Base-by-base conservation (phyloP, 2,797 vertebrate species). In the Enteromius radiatus region DNA sequence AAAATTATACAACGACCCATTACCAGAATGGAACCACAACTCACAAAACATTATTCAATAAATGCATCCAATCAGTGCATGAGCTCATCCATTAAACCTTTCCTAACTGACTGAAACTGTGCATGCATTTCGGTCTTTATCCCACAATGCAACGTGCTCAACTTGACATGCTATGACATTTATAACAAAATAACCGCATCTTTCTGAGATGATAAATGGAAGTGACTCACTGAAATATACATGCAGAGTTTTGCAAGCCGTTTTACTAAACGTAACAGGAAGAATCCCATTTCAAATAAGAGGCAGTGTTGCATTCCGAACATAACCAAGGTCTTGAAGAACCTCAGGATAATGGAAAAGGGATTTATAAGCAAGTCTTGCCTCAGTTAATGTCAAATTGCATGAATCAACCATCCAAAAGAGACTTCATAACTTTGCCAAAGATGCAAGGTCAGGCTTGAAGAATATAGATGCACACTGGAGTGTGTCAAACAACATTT, bases 311-410 rank as follows among this genome's bases (percentile, higher is more conserved):
- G 21, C 71, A 36, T 75, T 28, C 23, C 23, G 15, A 61, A 45
- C 38, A 76, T 63, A 19, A 43, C 56, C 54, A 76, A 76, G 54
- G 74, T 63, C 56, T 76, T 45, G 26, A 38, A 19, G n/a, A 45
- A 38, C 52, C 56, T 19, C 61, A 59, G 65, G 49, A 80, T 80
- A 56, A 56, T 69, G 41, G 43, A 59, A 69, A 56, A 52, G 26
- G 36, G 23, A 65, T 47, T 49, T 47, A 63, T 33, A 81, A 28
- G 26, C 67, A 69, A 80, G 52, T 45, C 52, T 49, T 10, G 28
- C 79, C 68, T 81, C 52, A 80, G 78, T 59, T 71, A 33, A 73
- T 80, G 78, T 80, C 68, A 81, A 73, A 63, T 31, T 73, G 41
- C 41, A 63, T 81, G 28, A 63, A 56, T 64, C 31, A 71, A 73